phyloP scores from a whole-genome alignment of 2,797 vertebrate genomes.

The Arnoldichthys spilopterus region DNA sequence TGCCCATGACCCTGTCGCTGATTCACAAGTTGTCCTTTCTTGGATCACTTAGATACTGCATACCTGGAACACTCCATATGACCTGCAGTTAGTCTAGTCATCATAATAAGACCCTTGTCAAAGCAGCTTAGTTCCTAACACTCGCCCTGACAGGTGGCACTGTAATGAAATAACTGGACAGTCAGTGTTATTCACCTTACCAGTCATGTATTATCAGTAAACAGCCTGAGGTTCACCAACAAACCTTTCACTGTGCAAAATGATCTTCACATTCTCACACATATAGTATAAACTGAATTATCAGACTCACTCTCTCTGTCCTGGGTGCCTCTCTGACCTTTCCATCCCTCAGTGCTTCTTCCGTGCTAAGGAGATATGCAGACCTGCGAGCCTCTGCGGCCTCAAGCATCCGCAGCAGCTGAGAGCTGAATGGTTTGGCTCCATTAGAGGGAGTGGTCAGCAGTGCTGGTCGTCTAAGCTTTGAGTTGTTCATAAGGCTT shows the following conservation, averaged over 20 bases:
- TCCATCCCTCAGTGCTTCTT: slow-evolving; percentile 32
- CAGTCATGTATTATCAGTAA: no score
- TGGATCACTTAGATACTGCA: no score
- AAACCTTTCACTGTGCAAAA: background rate
- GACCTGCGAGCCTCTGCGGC: slow-evolving; percentile 16
- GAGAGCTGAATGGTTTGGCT: background rate
- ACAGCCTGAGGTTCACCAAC: background rate
- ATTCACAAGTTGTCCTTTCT: no score
- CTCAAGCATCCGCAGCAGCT: slow-evolving; percentile 49
- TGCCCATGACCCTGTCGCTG: no score
- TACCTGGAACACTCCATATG: no score
- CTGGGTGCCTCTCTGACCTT: slow-evolving; percentile 25
- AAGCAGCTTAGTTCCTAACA: no score
- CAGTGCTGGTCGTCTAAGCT: background rate
- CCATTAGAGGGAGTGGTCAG: background rate
- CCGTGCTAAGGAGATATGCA: background rate
- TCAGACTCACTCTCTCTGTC: slow-evolving; percentile 37
- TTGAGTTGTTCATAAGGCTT: background rate
- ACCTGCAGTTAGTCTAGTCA: no score
- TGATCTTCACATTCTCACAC: no score
- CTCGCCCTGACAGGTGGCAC: no score
- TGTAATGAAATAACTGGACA: no score
- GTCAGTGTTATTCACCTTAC: no score
- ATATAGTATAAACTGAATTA: background rate
- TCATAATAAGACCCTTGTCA: no score